A percentile compares a stretch with the other conserved stretches of the same genome.
Evolutionary conservation across 2,888 invertebrate genomes (phyloP).

Genomic region (Anthophora plumipes): DNA sequence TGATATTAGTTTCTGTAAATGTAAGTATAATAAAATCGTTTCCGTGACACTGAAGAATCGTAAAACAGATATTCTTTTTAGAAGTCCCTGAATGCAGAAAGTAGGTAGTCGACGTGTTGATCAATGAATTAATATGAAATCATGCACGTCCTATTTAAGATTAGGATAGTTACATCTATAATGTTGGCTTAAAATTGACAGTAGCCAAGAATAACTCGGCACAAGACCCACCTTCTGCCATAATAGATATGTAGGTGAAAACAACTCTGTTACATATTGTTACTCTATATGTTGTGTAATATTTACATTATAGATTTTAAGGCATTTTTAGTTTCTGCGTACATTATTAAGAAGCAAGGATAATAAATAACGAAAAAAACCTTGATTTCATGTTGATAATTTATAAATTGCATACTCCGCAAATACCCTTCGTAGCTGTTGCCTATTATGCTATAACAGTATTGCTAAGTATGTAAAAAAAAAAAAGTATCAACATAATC

Average conservation of each 20-base stretch:
- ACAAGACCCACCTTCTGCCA: constrained; percentile 77
- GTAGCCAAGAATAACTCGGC: constrained; percentile 80
- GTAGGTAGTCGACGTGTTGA: constrained; percentile 76
- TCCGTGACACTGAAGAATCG: constrained; percentile 19
- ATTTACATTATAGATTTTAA: constrained; percentile 73
- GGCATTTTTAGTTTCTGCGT: constrained; percentile 64
- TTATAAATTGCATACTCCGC: constrained; percentile 50
- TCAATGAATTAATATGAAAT: constrained; percentile 72
- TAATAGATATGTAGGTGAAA: constrained; percentile 74
- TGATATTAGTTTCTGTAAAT: constrained; percentile 64
- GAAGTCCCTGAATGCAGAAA: constrained; percentile 77
- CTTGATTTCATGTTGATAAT: constrained; percentile 51
- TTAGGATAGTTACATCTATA: constrained; percentile 76
- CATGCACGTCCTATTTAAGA: constrained; percentile 76
- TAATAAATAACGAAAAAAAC: constrained; percentile 40
- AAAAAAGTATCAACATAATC: constrained; percentile 20
- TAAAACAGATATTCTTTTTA: constrained; percentile 70
- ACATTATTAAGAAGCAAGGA: constrained; percentile 53
- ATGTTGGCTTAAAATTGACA: constrained; percentile 79
- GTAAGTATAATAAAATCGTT: constrained; percentile 40
- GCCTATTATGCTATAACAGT: constrained; percentile 28
- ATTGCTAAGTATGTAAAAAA: constrained; percentile 38
- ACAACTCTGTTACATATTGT: constrained; percentile 75
- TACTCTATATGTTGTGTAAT: constrained; percentile 79
- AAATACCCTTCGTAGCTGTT: constrained; percentile 62